These are phyloP conservation scores for Nomada ferruginata DNA, from an alignment of 2,888 invertebrate genomes.

Conservation along the genomic window DNA sequence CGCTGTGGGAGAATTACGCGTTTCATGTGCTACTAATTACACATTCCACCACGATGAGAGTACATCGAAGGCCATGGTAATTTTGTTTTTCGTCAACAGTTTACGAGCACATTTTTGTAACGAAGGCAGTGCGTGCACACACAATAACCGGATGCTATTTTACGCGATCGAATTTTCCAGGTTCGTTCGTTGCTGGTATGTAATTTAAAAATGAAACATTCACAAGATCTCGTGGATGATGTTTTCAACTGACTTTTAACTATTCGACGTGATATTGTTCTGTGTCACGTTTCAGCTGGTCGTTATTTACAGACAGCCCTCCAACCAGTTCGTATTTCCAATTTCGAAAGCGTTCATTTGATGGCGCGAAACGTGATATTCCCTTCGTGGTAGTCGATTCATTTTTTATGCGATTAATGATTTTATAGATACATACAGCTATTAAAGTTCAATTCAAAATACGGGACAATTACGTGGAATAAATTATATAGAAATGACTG, in stretches of 20 bases:
- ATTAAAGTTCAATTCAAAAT: too few species aligned
- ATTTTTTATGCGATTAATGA: too few species aligned
- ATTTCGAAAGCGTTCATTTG: slow-evolving; percentile 37
- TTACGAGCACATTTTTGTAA: slow-evolving; percentile 46
- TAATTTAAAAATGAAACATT: slow-evolving; percentile 19
- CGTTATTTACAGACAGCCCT: slow-evolving; percentile 39
- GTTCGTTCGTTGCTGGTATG: neutral
- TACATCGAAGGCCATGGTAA: neutral
- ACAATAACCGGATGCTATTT: slow-evolving; percentile 20
- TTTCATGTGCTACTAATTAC: slow-evolving; percentile 48
- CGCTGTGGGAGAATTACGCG: slow-evolving; percentile 25
- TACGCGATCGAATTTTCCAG: slow-evolving; percentile 27
- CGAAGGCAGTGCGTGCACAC: slow-evolving; percentile 1
- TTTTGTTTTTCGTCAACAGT: slow-evolving; percentile 46
- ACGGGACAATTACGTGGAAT: too few species aligned
- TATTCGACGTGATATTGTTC: slow-evolving; percentile 21
- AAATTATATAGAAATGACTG: too few species aligned
- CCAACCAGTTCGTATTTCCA: slow-evolving; percentile 43
- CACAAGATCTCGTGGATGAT: slow-evolving; percentile 39
- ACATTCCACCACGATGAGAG: slow-evolving; percentile 42
- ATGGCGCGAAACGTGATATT: slow-evolving; percentile 28
- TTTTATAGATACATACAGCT: too few species aligned
- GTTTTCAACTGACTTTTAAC: slow-evolving; percentile 35
- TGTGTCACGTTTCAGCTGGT: slow-evolving; percentile 40
- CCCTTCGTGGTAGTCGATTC: neutral